A percentile compares a stretch with the other conserved stretches of the same genome.
Evolutionary conservation across 2,888 invertebrate species (phyloP).

Genomic region (Brachypalpus laphriformis): DNA sequence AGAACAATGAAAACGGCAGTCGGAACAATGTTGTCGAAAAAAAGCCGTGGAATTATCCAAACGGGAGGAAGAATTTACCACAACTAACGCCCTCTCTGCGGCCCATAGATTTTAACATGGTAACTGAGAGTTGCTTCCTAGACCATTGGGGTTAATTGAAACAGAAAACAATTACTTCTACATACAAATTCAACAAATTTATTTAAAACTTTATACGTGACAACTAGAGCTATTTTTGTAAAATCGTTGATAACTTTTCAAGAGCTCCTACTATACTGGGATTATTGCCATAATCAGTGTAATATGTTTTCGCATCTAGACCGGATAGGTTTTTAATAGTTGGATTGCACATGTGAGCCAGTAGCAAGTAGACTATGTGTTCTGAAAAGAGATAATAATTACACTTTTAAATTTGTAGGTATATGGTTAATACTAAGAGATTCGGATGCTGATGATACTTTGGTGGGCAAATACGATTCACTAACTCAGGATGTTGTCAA

Average conservation of each 20-base stretch:
- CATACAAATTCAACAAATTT: not conserved
- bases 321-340: constrained; percentile 79
- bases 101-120: constrained; percentile 72
- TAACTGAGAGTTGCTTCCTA: constrained; percentile 40
- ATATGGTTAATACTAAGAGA: no score
- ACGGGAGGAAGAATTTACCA: constrained; percentile 27
- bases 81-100: constrained; percentile 75
- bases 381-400: constrained; percentile 76
- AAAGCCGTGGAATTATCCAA: constrained; percentile 35
- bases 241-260: constrained; percentile 76
- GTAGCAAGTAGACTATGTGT: constrained; percentile 79
- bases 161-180: no score
- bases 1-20: not conserved
- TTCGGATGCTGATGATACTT: no score
- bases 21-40: not conserved
- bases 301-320: constrained; percentile 78
- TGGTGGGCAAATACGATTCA: no score
- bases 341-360: constrained; percentile 80
- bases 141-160: constrained; percentile 74
- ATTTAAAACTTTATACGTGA: not conserved
- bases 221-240: constrained; percentile 68
- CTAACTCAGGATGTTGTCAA: no score
- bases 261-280: constrained; percentile 77
- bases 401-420: no score
- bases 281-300: constrained; percentile 76